Evolutionary conservation across 2,797 vertebrate genomes (phyloP), one percentile per base, ranked within the genome.

Genomic region (Artibeus lituratus): DNA sequence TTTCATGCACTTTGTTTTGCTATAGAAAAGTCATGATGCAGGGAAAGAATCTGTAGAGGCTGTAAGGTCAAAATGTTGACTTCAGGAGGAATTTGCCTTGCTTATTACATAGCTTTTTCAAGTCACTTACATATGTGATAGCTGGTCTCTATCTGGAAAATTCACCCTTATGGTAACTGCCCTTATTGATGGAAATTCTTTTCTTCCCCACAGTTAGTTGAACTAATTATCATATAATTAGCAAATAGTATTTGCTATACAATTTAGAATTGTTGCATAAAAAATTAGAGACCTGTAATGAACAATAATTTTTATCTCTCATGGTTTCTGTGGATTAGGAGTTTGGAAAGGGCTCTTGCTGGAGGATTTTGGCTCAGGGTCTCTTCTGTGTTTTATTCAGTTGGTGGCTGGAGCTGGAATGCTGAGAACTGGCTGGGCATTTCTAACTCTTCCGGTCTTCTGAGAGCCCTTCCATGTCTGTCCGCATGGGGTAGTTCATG

Each of bases 111-210:
- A 83, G 49, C 65, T 69, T 91, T 94, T 96, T 81, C 16, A 92
- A 26, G 65, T 91, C 32, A 53, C 72, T 19, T 89, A 95, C 87
- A 55, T 91, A 76, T 77, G 21, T 86, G 88, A 87, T 77, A 92
- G 22, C 70, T 90, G n/a, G 37, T 85, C 53, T 93, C 22, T 93
- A 19, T 81, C 29, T 83, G 91, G 80, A 95, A 92, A 96, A 69
- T 62, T 1, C 14, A 84, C 12, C 12, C 10, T 67, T 26, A n/a
- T 84, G 53, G 21, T 92, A 69, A 21, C 49, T 35, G 37, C 32
- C 22, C 35, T 55, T 57, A 80, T 55, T 57, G 35, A 80, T 55
- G 14, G 77, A 57, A 73, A 84, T 93, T 80, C 14, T 76, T 81
- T 39, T 67, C 4, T 55, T 51, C 0, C 1, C 12, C 22, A 24